Conservation (phyloP, 2,113 vertebrate species). For the Xyliphius kryptos region DNA sequence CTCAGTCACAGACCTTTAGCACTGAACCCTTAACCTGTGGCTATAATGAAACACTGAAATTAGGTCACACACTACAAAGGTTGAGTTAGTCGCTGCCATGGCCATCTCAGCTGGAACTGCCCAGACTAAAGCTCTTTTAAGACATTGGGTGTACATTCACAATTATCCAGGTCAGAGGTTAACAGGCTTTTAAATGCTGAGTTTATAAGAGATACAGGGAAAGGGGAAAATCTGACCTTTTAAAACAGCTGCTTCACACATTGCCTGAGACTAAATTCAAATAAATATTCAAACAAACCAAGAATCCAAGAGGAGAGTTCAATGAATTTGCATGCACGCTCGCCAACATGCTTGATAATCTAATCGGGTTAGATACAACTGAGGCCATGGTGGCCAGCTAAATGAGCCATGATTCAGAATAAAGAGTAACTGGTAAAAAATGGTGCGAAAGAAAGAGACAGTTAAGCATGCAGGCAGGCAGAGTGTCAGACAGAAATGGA, state of each 20-base stretch:
- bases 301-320: neutral
- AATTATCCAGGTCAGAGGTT: slow-evolving; percentile 29
- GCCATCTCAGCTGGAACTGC: neutral
- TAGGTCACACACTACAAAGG: neutral
- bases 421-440: neutral
- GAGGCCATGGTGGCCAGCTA: neutral
- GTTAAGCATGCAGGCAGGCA: no score
- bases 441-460: no score
- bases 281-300: slow-evolving; percentile 28
- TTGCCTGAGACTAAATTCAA: slow-evolving; percentile 34
- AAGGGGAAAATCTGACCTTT: slow-evolving; percentile 20
- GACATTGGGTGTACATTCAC: slow-evolving; percentile 3
- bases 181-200: slow-evolving; percentile 18
- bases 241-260: slow-evolving; percentile 27
- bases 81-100: neutral
- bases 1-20: slow-evolving; percentile 13
- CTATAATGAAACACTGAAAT: neutral
- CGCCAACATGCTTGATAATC: slow-evolving; percentile 11
- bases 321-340: slow-evolving; percentile 35
- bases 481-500: no score
- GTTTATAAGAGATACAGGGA: slow-evolving; percentile 1
- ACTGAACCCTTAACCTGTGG: slow-evolving; percentile 17
- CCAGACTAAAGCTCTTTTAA: neutral
- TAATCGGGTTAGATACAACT: slow-evolving; percentile 13
- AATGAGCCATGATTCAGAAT: neutral